phyloP scores from a whole-genome alignment of 2,113 vertebrate genomes.

The Trichechus manatus region DNA sequence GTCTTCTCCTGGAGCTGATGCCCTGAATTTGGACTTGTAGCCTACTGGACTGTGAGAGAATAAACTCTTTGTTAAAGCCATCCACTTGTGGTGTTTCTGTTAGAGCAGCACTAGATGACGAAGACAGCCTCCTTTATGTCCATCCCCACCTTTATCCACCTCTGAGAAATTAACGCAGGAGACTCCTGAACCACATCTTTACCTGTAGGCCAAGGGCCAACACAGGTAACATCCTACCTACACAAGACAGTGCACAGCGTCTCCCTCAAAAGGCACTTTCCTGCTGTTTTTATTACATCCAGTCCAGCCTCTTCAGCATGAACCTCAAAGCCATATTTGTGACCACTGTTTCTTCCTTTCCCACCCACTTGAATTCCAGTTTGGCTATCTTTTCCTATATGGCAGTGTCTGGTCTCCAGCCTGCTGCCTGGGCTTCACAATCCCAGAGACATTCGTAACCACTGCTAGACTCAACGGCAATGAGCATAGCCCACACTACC shows the following conservation, averaged over 20 bases:
- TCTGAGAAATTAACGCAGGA: slow-evolving; percentile 37
- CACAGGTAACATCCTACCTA: neutral
- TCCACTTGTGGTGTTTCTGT: too few relatives aligned
- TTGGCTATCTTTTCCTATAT: neutral
- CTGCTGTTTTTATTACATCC: neutral
- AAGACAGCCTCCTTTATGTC: neutral
- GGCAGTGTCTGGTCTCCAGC: neutral
- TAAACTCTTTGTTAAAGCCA: too few relatives aligned
- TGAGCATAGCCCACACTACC: neutral
- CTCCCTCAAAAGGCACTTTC: neutral
- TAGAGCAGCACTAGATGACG: too few relatives aligned
- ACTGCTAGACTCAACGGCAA: neutral
- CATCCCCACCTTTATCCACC: neutral
- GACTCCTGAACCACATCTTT: neutral
- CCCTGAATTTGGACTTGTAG: too few relatives aligned
- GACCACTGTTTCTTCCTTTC: neutral
- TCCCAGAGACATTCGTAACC: neutral
- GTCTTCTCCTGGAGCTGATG: too few relatives aligned
- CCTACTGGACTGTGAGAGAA: too few relatives aligned
- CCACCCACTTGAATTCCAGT: neutral
- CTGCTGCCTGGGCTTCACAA: neutral
- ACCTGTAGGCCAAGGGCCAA: neutral
- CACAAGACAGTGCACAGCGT: neutral
- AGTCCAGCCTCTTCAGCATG: neutral
- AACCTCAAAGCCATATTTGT: neutral